Conservation (phyloP, 2,113 vertebrate species). For the Dendrocopos noguchii region DNA sequence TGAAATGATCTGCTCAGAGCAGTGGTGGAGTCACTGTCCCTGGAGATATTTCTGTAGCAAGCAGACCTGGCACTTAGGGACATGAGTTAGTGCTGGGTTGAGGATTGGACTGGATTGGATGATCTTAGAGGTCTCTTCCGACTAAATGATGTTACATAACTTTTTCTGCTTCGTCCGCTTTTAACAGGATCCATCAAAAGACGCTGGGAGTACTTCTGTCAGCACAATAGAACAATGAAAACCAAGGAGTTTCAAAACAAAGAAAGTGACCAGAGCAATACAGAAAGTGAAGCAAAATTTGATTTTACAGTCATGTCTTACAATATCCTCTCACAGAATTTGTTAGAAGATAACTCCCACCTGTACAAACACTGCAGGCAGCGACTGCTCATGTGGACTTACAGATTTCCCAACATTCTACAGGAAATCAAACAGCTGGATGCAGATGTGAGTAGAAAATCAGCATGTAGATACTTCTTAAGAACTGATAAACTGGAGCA, state of each 20-base stretch:
- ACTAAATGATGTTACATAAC: not conserved
- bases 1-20: no score
- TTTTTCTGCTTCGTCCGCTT: slow-evolving; percentile 46
- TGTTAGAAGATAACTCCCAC: slow-evolving; percentile 88
- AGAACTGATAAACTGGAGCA: not conserved
- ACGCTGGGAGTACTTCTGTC: slow-evolving; percentile 84
- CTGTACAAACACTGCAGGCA: slow-evolving; percentile 90
- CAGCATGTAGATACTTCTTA: not conserved
- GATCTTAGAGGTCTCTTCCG: no score
- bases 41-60: no score
- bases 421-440: slow-evolving; percentile 85
- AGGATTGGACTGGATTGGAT: no score
- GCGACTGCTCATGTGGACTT: slow-evolving; percentile 81
- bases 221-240: slow-evolving; percentile 59
- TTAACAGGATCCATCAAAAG: slow-evolving; percentile 79
- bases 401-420: slow-evolving; percentile 89
- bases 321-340: slow-evolving; percentile 94
- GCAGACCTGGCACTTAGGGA: no score
- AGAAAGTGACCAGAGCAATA: slow-evolving; percentile 41
- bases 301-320: slow-evolving; percentile 96
- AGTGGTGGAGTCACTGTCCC: no score
- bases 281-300: slow-evolving; percentile 69
- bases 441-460: slow-evolving; percentile 88
- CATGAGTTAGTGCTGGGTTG: no score
- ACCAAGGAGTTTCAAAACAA: slow-evolving; percentile 19